These are phyloP conservation scores for Microcebus ravelobensis DNA, from an alignment of 2,113 vertebrate genomes.

Conservation along the genomic window DNA sequence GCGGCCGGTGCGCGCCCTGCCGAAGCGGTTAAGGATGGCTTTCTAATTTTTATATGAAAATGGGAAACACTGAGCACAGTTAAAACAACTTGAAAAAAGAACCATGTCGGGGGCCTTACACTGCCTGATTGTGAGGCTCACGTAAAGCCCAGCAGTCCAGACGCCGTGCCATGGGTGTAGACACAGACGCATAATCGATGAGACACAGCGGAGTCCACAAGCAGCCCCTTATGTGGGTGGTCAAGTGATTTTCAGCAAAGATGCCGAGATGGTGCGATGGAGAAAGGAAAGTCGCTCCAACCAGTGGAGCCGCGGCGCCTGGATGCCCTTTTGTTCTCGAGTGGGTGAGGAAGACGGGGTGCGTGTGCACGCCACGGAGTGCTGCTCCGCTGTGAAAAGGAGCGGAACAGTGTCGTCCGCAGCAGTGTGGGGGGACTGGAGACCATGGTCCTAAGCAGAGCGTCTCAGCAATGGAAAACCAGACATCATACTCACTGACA, in stretches of 20 bases:
- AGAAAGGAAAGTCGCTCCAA: background rate
- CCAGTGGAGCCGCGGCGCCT: background rate
- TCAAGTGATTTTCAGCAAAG: background rate
- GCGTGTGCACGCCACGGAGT: too few species aligned
- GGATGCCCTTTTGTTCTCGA: background rate
- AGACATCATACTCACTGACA: too few species aligned
- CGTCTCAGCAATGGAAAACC: background rate
- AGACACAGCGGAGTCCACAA: background rate
- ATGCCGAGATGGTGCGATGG: background rate
- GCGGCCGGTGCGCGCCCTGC: too few species aligned
- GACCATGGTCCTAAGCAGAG: too few species aligned
- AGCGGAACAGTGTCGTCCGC: too few species aligned
- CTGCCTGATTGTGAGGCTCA: background rate
- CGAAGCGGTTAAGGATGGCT: too few species aligned
- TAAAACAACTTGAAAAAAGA: background rate
- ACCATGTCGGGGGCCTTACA: background rate
- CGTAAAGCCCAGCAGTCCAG: background rate
- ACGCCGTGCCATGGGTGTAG: background rate
- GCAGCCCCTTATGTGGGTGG: background rate
- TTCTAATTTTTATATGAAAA: slow-evolving; percentile 40
- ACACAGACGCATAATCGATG: background rate
- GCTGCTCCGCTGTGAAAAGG: too few species aligned
- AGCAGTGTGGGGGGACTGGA: too few species aligned
- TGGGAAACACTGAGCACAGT: background rate
- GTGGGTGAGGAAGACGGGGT: too few species aligned